phyloP scores from a whole-genome alignment of 2,113 vertebrate genomes.

The Apaloderma vittatum region DNA sequence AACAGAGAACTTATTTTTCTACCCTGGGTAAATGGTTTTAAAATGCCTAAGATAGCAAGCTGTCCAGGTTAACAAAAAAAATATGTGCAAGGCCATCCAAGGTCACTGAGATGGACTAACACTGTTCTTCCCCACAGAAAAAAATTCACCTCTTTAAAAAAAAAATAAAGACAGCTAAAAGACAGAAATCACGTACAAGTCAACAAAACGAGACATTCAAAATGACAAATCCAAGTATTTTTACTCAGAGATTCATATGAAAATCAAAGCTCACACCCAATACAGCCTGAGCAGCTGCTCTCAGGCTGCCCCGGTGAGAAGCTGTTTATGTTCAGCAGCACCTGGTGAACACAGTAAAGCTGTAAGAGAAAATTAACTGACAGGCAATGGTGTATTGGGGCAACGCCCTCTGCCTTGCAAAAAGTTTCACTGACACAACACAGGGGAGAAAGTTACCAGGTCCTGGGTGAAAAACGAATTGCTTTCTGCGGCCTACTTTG shows the following conservation, averaged over 20 bases:
- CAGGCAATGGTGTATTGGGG: background rate
- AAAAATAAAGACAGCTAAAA: background rate
- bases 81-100: fast-evolving
- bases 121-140: background rate
- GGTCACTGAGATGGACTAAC: background rate
- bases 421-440: background rate
- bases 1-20: background rate
- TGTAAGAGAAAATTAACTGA: background rate
- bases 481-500: background rate
- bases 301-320: background rate
- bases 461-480: background rate
- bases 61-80: background rate
- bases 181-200: background rate
- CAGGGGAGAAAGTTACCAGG: background rate
- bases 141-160: background rate
- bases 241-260: background rate
- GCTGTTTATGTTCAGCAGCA: background rate
- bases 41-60: background rate
- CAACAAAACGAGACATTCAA: background rate
- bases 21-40: background rate
- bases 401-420: background rate
- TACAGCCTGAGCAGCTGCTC: background rate
- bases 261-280: background rate
- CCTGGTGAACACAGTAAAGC: background rate
- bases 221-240: background rate